phyloP scores from a whole-genome alignment of 2,888 invertebrate species.

The Volucella zonaria region DNA sequence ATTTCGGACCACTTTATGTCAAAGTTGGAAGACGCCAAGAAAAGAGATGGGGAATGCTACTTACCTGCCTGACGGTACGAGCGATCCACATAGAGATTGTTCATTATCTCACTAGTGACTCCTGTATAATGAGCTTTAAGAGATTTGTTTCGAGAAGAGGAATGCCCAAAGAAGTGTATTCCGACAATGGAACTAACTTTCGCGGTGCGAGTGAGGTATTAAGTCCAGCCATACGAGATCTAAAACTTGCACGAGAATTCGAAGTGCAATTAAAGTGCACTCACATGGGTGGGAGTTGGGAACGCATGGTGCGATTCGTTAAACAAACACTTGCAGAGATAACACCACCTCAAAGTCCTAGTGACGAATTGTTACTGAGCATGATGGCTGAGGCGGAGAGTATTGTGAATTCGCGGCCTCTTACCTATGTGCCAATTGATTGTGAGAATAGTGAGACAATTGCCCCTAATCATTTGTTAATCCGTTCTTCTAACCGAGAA shows the following conservation, averaged over 20 bases:
- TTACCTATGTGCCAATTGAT: too few species aligned
- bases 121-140: slow-evolving; percentile 56
- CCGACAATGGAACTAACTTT: slow-evolving; percentile 67
- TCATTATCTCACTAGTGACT: slow-evolving; percentile 38
- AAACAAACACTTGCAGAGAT: too few species aligned
- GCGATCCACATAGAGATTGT: slow-evolving; percentile 51
- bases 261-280: slow-evolving; percentile 8
- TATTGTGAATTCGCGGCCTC: too few species aligned
- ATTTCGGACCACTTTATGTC: too few species aligned
- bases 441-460: too few species aligned
- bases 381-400: too few species aligned
- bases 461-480: too few species aligned
- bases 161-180: slow-evolving; percentile 32
- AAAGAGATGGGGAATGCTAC: slow-evolving; percentile 38
- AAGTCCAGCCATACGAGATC: neutral
- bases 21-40: too few species aligned
- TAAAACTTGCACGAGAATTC: neutral
- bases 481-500: too few species aligned
- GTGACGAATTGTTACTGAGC: too few species aligned
- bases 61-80: slow-evolving; percentile 55
- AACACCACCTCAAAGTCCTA: too few species aligned
- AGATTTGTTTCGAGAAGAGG: slow-evolving; percentile 57
- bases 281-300: neutral
- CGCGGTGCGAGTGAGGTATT: slow-evolving; percentile 28
- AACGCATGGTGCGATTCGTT: too few species aligned